Percentiles rank a stretch among this genome's conserved stretches.
These are phyloP conservation scores for Hiodon tergisus DNA, from an alignment of 2,113 vertebrate species.

Conservation along the genomic window DNA sequence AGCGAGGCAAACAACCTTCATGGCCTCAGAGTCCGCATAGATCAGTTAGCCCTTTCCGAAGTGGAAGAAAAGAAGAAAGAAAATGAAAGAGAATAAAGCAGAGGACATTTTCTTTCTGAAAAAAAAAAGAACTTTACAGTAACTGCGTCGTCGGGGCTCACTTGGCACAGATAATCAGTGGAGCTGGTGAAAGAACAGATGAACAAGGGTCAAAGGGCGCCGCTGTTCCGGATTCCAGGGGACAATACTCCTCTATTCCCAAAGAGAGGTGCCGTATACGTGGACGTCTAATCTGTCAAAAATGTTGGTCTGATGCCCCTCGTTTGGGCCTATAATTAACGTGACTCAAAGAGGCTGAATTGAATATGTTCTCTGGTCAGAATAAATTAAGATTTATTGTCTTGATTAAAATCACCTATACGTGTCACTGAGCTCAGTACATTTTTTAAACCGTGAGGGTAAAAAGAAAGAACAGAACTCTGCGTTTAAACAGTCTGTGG, in stretches of 20 bases:
- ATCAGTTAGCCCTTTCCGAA: conserved; percentile 41
- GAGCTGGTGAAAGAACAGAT: conserved; percentile 27
- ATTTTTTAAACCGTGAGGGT: conserved; percentile 19
- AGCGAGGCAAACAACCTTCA: conserved; percentile 38
- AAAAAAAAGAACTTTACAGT: conserved; percentile 28
- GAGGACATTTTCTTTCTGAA: conserved; percentile 26
- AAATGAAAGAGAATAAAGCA: conserved; percentile 19
- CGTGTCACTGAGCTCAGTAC: neutral
- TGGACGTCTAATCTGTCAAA: neutral
- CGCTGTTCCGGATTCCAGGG: conserved; percentile 52
- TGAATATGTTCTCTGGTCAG: too few relatives aligned
- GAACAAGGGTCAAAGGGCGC: conserved; percentile 36
- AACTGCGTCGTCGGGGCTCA: conserved; percentile 40
- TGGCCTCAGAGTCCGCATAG: conserved; percentile 40
- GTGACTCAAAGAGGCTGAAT: too few relatives aligned
- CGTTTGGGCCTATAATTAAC: too few relatives aligned
- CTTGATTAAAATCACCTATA: conserved; percentile 31
- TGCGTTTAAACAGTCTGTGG: conserved; percentile 36
- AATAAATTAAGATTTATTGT: too few relatives aligned
- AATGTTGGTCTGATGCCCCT: neutral
- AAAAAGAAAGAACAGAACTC: conserved; percentile 39
- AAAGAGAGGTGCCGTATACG: conserved; percentile 4
- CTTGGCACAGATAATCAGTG: conserved; percentile 46
- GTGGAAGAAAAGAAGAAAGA: neutral
- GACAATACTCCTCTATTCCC: conserved; percentile 46